Conservation (phyloP, 2,113 vertebrate genomes). For the Thamnaconus septentrionalis region DNA sequence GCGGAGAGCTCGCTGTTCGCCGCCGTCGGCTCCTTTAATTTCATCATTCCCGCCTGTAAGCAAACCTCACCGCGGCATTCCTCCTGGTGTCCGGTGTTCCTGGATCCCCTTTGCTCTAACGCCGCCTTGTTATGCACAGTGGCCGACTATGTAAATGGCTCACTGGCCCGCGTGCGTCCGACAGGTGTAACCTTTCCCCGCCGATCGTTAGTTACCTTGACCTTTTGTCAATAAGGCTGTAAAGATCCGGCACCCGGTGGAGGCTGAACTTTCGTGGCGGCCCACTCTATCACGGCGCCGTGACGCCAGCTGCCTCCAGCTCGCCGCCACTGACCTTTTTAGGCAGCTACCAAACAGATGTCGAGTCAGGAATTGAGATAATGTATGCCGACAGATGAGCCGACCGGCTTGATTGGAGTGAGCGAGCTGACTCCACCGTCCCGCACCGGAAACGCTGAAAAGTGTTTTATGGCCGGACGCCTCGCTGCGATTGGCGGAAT, state of each 20-base stretch:
- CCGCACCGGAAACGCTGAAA: too few species aligned
- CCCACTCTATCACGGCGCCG: slow-evolving; percentile 53
- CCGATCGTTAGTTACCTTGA: slow-evolving; percentile 58
- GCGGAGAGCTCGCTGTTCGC: too few species aligned
- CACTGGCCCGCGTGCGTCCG: slow-evolving; percentile 29
- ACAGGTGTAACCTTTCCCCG: slow-evolving; percentile 62
- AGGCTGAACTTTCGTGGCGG: slow-evolving; percentile 51
- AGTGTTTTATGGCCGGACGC: too few species aligned
- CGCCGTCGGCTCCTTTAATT: too few species aligned
- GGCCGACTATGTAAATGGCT: slow-evolving; percentile 43
- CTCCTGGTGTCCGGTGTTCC: too few species aligned
- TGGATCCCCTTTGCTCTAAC: slow-evolving; percentile 11
- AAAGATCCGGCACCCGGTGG: slow-evolving; percentile 45
- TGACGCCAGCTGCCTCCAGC: slow-evolving; percentile 19
- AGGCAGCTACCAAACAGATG: slow-evolving; percentile 40
- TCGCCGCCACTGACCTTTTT: slow-evolving; percentile 63
- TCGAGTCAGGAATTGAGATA: slow-evolving; percentile 43
- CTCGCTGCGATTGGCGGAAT: too few species aligned
- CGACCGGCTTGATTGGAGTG: slow-evolving; percentile 48
- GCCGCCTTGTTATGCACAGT: slow-evolving; percentile 31
- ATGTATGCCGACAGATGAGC: slow-evolving; percentile 56
- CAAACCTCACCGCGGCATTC: too few species aligned
- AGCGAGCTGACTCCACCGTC: too few species aligned
- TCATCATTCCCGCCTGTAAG: too few species aligned
- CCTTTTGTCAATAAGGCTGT: slow-evolving; percentile 65